Evolutionary conservation across 2,113 vertebrate species (phyloP), one percentile per base, ranked within the genome.

Genomic region (Cheirogaleus medius): DNA sequence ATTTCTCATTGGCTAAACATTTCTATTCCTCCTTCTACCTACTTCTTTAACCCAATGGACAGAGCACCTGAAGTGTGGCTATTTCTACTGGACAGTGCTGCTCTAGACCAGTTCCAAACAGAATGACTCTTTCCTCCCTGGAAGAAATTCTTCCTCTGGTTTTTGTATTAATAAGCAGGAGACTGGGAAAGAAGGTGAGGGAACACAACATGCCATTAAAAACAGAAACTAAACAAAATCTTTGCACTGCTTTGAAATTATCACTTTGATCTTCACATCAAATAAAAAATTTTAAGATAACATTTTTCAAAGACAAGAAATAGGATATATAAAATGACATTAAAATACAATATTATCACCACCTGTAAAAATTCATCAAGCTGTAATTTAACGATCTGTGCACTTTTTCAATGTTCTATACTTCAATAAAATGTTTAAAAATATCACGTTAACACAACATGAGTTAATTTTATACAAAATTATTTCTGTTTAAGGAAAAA

Each of bases 221-320:
- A 95, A 54, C 12, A 95, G 54, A 92, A 84, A 80, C 78, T 92
- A 88, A 87, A 39, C 64, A 76, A 92, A 92, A 89, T 89, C 18
- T 66, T 47, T 58, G 47, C 32, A 85, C 89, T 89, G 20, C 25
- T 92, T 18, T 85, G 20, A 92, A 95, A 95, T 93, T n/a, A 74
- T 37, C 34, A 95, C 25, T 68, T 64, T 66, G 27, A 89, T 39
- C 20, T 11, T 58, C 56, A 81, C 23, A 80, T 76, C 29, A 86
- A 93, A 81, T 37, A 18, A 37, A 89, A 77, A 23, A 37, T 42
- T 74, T 74, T 92, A 85, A 80, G 27, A 68, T 87, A 87, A 68
- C 49, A 90, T 52, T 90, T 47, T 47, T 85, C 58, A 87, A 92
- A 83, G 63, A 58, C 66, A 60, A 47, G 58, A 93, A 52, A 83